Evolutionary conservation across 2,888 invertebrate species (phyloP), one percentile per base, ranked within the genome.

Genomic region (Parascotia fuliginaria): DNA sequence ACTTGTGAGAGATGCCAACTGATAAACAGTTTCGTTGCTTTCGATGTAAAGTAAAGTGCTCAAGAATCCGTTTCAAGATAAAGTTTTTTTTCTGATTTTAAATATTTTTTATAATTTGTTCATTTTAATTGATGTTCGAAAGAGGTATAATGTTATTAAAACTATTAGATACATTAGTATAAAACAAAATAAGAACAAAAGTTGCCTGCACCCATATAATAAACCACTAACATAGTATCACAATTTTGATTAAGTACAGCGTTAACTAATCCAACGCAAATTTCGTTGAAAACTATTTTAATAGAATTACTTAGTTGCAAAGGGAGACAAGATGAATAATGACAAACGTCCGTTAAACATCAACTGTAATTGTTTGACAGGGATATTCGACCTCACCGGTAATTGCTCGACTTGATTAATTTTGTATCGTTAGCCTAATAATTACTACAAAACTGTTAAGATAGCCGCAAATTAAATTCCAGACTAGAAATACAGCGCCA

Each of bases 341-440:
- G 77, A 67, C 73, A 51, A 54, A 58, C 65, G 63, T 62, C 73
- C 60, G 69, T 50, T 51, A 53, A 80, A 72, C 75, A 87, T 87
- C 85, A 74, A 63, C 72, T 68, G 72, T 85, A 85, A 86, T 87
- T 83, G 83, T 85, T 86, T 79, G 78, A 81, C 73, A 77, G 68
- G 75, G 73, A 75, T 70, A 70, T 75, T 75, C 75, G 73, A 75
- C 75, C 75, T 69, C 60, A 63, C 68, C 63, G 59, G 60, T 72
- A 76, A 79, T 77, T 72, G 66, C 58, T 55, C 48, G 56, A 60
- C 67, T 61, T 64, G 65, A 77, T 75, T 76, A 72, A 70, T 74
- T 73, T 71, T 60, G 64, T 62, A 60, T 67, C 67, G 58, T 65
- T 60, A 65, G 51, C 57, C 60, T 40, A 52, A 64, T 62, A 55